Percentiles rank a stretch among this genome's conserved stretches.
phyloP scores from a whole-genome alignment of 1,140 invertebrate species.

The Ctenoplectra terminalis region DNA sequence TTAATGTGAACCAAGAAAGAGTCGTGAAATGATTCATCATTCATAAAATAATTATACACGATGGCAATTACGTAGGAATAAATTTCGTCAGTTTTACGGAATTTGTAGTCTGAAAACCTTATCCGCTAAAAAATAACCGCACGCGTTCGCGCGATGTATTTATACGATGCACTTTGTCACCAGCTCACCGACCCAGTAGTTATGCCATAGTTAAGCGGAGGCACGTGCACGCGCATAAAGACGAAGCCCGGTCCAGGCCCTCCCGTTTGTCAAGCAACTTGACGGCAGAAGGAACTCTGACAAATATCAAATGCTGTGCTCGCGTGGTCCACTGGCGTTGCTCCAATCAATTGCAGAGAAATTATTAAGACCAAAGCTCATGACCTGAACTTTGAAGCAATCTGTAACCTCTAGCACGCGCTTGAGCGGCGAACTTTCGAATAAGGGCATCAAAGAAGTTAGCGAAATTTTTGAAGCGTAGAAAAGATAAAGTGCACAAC shows the following conservation, averaged over 20 bases:
- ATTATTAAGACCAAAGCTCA: background rate
- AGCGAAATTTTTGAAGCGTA: no score
- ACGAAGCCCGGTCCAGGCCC: conserved; percentile 11
- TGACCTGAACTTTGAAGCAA: background rate
- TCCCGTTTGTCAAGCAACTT: conserved; percentile 28
- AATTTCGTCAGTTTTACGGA: background rate
- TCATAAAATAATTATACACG: background rate
- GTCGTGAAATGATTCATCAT: no score
- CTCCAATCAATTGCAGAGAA: conserved; percentile 22
- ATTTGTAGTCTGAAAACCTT: conserved; percentile 6
- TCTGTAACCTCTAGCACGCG: background rate
- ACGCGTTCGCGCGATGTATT: conserved; percentile 39
- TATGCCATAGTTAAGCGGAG: conserved; percentile 48
- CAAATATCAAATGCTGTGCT: conserved; percentile 28
- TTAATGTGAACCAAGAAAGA: no score
- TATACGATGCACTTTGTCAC: conserved; percentile 43
- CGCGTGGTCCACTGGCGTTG: background rate
- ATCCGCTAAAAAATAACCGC: conserved; percentile 42
- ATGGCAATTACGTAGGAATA: background rate
- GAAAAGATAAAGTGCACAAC: no score
- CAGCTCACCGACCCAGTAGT: conserved; percentile 36
- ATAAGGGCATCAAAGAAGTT: no score
- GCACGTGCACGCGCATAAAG: conserved; percentile 53
- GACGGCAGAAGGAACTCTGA: conserved; percentile 26
- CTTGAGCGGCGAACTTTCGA: no score